A percentile compares a stretch with the other conserved stretches of the same genome.
phyloP scores from a whole-genome alignment of 2,888 invertebrate species.

The Dryomyza anilis region DNA sequence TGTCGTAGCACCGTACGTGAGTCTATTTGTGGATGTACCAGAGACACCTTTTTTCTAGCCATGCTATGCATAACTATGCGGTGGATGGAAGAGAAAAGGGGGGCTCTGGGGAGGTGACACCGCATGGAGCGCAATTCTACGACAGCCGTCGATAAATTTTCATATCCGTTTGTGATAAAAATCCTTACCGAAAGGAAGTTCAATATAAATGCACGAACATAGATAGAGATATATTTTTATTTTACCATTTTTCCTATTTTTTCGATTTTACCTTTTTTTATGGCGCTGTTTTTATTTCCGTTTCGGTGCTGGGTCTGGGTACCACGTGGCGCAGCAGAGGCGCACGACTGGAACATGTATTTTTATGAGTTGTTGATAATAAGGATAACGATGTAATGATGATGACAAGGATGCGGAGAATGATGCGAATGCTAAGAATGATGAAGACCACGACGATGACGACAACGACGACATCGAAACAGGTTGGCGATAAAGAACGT shows the following conservation, averaged over 20 bases:
- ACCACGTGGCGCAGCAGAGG: background rate
- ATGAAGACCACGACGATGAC: background rate
- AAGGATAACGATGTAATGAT: slow-evolving; percentile 30
- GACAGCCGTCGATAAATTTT: slow-evolving; percentile 19
- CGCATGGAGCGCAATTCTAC: background rate
- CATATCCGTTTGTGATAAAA: slow-evolving; percentile 23
- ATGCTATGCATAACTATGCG: background rate
- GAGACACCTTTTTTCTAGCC: no score
- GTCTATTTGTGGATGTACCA: background rate
- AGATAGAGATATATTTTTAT: no score
- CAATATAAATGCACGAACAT: no score
- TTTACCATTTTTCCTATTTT: no score
- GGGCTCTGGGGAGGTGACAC: no score
- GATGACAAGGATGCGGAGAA: no score
- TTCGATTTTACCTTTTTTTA: no score
- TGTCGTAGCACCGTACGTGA: background rate
- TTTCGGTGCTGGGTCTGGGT: no score
- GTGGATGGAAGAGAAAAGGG: no score
- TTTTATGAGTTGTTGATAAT: slow-evolving; percentile 29
- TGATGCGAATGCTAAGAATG: no score
- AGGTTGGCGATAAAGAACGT: no score
- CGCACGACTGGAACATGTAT: background rate
- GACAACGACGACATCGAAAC: background rate
- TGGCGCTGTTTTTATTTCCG: no score
- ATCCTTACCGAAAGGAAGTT: background rate